Base-by-base conservation (phyloP, 2,113 vertebrate genomes). In the Nibea albiflora region DNA sequence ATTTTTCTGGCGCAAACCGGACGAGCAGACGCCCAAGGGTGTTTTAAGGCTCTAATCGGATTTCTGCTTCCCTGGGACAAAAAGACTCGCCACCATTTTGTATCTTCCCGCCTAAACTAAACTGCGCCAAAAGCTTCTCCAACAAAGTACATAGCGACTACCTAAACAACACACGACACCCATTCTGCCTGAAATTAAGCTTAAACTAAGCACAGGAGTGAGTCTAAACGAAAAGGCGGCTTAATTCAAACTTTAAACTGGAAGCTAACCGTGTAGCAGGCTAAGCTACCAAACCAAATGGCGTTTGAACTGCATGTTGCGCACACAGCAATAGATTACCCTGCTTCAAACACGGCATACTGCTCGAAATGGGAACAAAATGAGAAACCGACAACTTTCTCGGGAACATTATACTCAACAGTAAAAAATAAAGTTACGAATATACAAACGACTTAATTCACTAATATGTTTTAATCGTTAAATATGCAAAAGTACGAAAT, bases 81-180 rank as follows among this genome's bases (percentile, higher is more conserved):
- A 94, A 93, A 93, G 90, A 91, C 88, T 44, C 3, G 89, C 93
- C 94, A 93, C 95, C 95, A 95, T 96, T 94, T 96, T 95, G 94
- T 91, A 90, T 85, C 88, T 95, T 96, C 95, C 95, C 95, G 95
- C 95, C 94, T 90, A 95, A 95, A 95, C 82, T 31, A 3, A 57
- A 73, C 81, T 82, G 73, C 83, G 79, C 74, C 61, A 69, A 89
- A 73, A 60, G 73, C 35, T 76, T 68, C 10, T 3, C 15, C 10
- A 19, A 50, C 4, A 50, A 80, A 85, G 64, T 61, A 12, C 14
- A 26, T 6, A 19, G 2, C 4, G 2, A 4, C 0, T 17, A 1
- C 4, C n/a, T 16, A 1, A 1, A 5, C 1, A n/a, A 3, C 26
- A 62, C 0, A 0, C 0, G n/a, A 7, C 26, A 7, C n/a, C 0